Percentiles rank a stretch among this genome's conserved stretches.
Evolutionary conservation across 2,797 vertebrate genomes (phyloP).

Genomic region (Psittacula echo): DNA sequence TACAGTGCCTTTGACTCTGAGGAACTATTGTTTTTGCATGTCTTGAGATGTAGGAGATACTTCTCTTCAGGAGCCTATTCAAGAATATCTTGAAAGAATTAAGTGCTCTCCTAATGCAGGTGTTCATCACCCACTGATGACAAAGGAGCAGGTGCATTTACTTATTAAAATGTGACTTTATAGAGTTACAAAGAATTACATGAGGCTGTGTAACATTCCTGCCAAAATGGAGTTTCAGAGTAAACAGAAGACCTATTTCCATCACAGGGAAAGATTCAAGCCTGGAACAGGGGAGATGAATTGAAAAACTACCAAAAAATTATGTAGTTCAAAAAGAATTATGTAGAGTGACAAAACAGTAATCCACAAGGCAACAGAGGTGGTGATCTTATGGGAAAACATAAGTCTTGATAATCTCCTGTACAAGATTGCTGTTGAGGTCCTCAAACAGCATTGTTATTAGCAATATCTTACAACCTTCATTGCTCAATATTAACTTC

Average conservation of each 20-base stretch:
- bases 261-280: not conserved
- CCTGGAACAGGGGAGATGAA: not conserved
- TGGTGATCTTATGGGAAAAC: not conserved
- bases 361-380: not conserved
- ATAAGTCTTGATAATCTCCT: not conserved
- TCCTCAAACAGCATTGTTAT: not conserved
- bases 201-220: not conserved
- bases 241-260: not conserved
- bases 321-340: not conserved
- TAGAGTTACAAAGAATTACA: slow-evolving; percentile 37
- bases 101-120: slow-evolving; percentile 38
- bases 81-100: slow-evolving; percentile 52
- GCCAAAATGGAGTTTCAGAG: not conserved
- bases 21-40: slow-evolving; percentile 55
- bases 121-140: slow-evolving; percentile 49
- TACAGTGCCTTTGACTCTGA: slow-evolving; percentile 38
- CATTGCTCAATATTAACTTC: not conserved
- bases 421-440: not conserved
- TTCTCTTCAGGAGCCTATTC: slow-evolving; percentile 54
- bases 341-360: not conserved
- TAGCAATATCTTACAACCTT: not conserved
- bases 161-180: slow-evolving; percentile 58
- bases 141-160: slow-evolving; percentile 17
- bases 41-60: slow-evolving; percentile 58
- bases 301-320: not conserved